A percentile compares a stretch with the other conserved stretches of the same genome.
Evolutionary conservation across 2,797 vertebrate species (phyloP).

Genomic region (Cyclopterus lumpus): DNA sequence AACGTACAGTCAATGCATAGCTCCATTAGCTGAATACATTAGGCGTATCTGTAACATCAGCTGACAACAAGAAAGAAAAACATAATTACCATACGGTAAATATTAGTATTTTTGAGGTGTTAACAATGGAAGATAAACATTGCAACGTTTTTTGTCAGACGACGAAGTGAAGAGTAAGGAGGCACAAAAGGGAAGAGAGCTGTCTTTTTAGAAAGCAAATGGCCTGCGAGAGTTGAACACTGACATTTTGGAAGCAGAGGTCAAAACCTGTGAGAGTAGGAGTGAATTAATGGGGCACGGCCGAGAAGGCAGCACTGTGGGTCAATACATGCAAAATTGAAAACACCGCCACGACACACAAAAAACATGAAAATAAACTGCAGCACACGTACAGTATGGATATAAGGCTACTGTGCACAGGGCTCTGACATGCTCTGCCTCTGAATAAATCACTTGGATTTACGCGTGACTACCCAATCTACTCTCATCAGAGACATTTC

Average conservation of each 20-base stretch:
- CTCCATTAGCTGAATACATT: constrained; percentile 1
- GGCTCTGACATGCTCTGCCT: constrained; percentile 2
- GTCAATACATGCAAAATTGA: constrained; percentile 39
- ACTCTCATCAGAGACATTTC: constrained; percentile 29
- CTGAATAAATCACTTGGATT: constrained; percentile 28
- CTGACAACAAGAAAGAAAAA: constrained; percentile 10
- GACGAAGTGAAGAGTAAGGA: background rate
- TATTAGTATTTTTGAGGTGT: background rate
- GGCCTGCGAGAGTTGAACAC: constrained; percentile 14
- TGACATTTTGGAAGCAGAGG: constrained; percentile 47
- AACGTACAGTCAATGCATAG: background rate
- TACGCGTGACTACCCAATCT: constrained; percentile 18
- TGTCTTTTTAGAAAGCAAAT: constrained; percentile 25
- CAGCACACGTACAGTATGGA: background rate
- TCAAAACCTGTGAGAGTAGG: constrained; percentile 33
- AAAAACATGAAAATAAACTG: constrained; percentile 6
- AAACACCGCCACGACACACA: constrained; percentile 12
- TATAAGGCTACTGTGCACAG: background rate
- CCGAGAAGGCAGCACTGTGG: constrained; percentile 47
- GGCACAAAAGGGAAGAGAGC: background rate
- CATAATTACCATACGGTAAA: background rate
- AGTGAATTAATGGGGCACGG: constrained; percentile 54
- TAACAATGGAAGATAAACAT: constrained; percentile 3
- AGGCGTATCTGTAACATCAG: background rate
- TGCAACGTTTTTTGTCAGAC: background rate